phyloP scores from a whole-genome alignment of 2,888 invertebrate species.

The Lydus trimaculatus region DNA sequence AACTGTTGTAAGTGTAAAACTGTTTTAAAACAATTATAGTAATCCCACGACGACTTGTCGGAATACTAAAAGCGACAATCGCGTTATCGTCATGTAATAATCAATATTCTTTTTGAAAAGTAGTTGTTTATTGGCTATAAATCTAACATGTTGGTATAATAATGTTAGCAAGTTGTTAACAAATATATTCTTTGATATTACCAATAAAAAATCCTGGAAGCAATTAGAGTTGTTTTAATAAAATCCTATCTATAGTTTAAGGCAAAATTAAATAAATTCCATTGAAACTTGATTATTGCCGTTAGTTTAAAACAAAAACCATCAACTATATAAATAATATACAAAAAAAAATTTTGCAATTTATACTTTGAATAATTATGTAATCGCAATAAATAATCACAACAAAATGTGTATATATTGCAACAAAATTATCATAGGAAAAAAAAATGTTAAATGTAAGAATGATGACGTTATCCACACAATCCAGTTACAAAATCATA shows the following conservation, averaged over 20 bases:
- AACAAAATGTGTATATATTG: no score
- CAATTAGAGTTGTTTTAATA: background rate
- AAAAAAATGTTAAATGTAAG: no score
- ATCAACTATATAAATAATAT: background rate
- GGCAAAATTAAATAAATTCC: background rate
- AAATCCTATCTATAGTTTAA: background rate
- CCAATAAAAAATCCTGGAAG: background rate
- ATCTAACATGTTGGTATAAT: background rate
- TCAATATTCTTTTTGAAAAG: background rate
- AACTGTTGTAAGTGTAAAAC: no score
- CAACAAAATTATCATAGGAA: no score
- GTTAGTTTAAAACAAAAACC: background rate
- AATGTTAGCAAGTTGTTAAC: background rate
- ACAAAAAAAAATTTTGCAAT: background rate
- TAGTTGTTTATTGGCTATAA: background rate
- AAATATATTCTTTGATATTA: background rate
- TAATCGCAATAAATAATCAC: background rate
- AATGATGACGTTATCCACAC: slow-evolving; percentile 23
- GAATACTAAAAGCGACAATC: no score
- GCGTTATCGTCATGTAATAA: background rate
- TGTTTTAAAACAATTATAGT: no score
- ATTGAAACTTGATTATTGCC: background rate
- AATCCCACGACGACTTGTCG: no score
- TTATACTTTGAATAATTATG: background rate
- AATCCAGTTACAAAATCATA: slow-evolving; percentile 33